Conservation (phyloP, 2,797 vertebrate genomes). For the Ataeniobius toweri region DNA sequence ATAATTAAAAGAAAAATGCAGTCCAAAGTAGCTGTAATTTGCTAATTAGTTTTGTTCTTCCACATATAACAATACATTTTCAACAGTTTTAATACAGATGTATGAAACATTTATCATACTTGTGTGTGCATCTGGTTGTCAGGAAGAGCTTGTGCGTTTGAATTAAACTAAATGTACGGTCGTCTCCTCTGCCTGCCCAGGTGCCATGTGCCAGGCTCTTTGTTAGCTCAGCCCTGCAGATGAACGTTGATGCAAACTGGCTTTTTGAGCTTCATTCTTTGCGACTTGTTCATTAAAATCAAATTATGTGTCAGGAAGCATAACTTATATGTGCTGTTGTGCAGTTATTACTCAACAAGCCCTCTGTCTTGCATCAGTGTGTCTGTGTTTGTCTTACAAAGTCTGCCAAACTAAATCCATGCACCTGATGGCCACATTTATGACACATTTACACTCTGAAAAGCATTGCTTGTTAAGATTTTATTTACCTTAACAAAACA, state of each 20-base stretch:
- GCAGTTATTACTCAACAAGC: conserved; percentile 73
- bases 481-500: not conserved
- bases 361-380: conserved; percentile 68
- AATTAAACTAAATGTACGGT: conserved; percentile 23
- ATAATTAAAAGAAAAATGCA: not conserved
- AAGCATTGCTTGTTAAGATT: not conserved
- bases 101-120: not conserved
- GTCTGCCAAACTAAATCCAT: conserved; percentile 50
- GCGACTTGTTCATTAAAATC: conserved; percentile 95
- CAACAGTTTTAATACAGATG: not conserved
- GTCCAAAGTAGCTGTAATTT: not conserved
- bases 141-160: conserved; percentile 15
- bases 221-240: conserved; percentile 75
- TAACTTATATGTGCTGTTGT: conserved; percentile 75
- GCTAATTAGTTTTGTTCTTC: not conserved
- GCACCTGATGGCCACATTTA: conserved; percentile 49
- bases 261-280: conserved; percentile 93
- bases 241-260: conserved; percentile 76
- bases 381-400: conserved; percentile 66
- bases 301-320: conserved; percentile 92
- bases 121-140: not conserved
- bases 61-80: not conserved
- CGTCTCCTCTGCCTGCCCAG: conserved; percentile 44
- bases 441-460: conserved; percentile 8
- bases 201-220: conserved; percentile 72